phyloP scores from a whole-genome alignment of 2,113 vertebrate genomes.

The Halichoeres trimaculatus region DNA sequence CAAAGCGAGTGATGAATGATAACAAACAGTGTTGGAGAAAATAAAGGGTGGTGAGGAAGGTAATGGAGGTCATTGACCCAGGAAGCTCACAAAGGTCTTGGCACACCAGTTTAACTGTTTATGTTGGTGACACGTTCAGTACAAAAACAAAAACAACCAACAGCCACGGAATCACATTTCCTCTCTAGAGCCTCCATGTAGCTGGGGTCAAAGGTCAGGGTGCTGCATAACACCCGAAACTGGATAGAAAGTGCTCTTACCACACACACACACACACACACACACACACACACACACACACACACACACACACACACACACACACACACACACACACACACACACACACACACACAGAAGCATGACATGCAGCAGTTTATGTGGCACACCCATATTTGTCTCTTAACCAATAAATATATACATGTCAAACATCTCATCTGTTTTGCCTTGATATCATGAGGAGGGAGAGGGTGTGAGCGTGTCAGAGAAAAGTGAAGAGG shows the following conservation, averaged over 20 bases:
- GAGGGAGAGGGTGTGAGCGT: not conserved
- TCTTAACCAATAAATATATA: not conserved
- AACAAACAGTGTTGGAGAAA: not conserved
- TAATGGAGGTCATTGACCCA: not conserved
- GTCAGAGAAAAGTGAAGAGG: not conserved
- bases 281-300: too few species aligned
- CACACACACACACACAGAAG: not conserved
- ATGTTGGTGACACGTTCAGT: not conserved
- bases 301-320: not conserved
- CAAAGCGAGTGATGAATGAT: slow-evolving; percentile 11
- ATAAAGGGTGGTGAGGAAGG: not conserved
- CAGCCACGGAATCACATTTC: not conserved
- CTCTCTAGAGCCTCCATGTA: not conserved
- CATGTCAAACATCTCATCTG: not conserved
- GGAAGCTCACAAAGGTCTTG: not conserved
- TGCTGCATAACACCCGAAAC: not conserved
- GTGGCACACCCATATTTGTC: not conserved
- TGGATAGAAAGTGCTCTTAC: not conserved
- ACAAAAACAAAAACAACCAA: not conserved
- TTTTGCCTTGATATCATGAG: not conserved
- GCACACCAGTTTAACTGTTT: not conserved
- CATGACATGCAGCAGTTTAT: too few species aligned
- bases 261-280: too few species aligned
- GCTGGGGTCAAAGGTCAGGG: not conserved
- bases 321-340: not conserved